Evolutionary conservation across 2,888 invertebrate species (phyloP), one percentile per base, ranked within the genome.

Genomic region (Platycnemis pennipes): DNA sequence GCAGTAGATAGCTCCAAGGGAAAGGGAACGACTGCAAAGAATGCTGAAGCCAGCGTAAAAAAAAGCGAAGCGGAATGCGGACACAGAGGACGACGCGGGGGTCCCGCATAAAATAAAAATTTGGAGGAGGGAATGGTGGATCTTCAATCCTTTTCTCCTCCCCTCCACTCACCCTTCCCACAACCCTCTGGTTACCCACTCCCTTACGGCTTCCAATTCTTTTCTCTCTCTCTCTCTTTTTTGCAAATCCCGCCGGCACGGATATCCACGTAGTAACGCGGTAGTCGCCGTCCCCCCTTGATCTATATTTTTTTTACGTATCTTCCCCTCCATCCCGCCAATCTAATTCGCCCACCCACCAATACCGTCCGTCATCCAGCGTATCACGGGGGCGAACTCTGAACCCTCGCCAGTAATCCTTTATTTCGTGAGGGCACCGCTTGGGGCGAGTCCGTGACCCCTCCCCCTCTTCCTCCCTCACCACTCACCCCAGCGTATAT

Each of bases 21-120:
- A 37, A 5, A 16, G 13, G 37, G 37, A 77, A 77, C 77, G 77
- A 77, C 37, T 37, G 77, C 77, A 77, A 77, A 77, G 77, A 77
- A 77, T 77, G 77, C 77, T 37, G 37, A 77, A 77, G 77, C 77
- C 77, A 37, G 37, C n/a, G 63, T 63, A 77, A 77, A 77, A 69
- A 69, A 77, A 77, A 77, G 77, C 8, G 77, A 16, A 77, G 77
- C 77, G 77, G 77, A 77, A 77, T 77, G 77, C 77, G 77, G 77
- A 77, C 37, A 37, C 26, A 63, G 31, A 77, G 77, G 77, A 77
- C 77, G 77, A 77, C 37, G 77, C 77, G 77, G 37, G 77, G 37
- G 77, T 13, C 37, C 1, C 77, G 37, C 37, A 77, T 4, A 77
- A 31, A 77, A 77, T 37, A 26, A 77, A 37, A 31, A 69, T 16